Conservation (phyloP, 2,113 vertebrate species). For the Caranx melampygus region DNA sequence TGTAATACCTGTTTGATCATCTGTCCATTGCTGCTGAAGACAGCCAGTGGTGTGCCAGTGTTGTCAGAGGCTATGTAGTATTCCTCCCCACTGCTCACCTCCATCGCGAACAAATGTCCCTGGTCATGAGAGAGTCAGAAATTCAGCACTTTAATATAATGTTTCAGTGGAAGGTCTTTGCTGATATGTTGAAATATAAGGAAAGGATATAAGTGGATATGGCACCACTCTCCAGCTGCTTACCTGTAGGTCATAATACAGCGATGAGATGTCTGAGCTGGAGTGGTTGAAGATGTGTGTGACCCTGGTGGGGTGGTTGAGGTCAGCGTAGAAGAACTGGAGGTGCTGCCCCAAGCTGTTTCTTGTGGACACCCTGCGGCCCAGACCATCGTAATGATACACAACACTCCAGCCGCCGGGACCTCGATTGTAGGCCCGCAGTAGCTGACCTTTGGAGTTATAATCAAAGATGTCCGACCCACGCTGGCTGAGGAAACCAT, state of each 20-base stretch:
- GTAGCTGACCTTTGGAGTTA: constrained; percentile 97
- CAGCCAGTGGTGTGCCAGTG: constrained; percentile 94
- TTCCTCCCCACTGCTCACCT: constrained; percentile 98
- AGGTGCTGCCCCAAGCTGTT: constrained; percentile 97
- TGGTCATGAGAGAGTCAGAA: constrained; percentile 42
- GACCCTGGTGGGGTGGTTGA: constrained; percentile 93
- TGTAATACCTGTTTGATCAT: constrained; percentile 93
- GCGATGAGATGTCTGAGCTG: constrained; percentile 95
- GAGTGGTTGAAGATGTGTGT: constrained; percentile 99
- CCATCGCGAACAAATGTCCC: constrained; percentile 99
- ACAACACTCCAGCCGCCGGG: constrained; percentile 93
- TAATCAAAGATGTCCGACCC: constrained; percentile 95
- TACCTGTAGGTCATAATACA: constrained; percentile 97
- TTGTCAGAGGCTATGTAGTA: constrained; percentile 98
- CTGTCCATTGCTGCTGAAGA: constrained; percentile 98
- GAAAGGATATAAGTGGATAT: neutral
- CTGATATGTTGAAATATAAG: neutral
- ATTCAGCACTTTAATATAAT: neutral
- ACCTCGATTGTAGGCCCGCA: constrained; percentile 92
- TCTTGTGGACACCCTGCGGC: constrained; percentile 94
- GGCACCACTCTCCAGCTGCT: neutral
- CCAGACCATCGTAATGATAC: constrained; percentile 95
- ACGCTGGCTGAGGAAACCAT: constrained; percentile 94
- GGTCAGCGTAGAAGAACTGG: constrained; percentile 98
- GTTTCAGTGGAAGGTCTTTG: neutral